These are phyloP conservation scores for Copidosoma floridanum DNA, from an alignment of 1,140 invertebrate genomes.

Conservation along the genomic window DNA sequence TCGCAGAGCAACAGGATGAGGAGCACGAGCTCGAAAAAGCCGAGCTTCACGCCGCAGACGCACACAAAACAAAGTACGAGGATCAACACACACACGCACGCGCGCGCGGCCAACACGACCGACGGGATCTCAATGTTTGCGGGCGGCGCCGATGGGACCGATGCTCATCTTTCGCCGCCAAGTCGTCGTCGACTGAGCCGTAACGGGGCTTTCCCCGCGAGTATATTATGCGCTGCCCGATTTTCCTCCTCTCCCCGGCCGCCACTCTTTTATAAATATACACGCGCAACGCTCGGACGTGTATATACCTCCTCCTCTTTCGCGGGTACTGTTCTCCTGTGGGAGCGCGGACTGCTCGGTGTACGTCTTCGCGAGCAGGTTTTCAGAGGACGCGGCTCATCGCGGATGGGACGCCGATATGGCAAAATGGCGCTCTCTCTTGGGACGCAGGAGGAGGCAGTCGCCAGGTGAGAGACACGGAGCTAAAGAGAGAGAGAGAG, in stretches of 20 bases:
- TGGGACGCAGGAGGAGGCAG: constrained; percentile 2
- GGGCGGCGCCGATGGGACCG: neutral
- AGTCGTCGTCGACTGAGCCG: constrained; percentile 19
- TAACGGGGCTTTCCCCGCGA: constrained; percentile 22
- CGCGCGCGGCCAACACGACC: no score
- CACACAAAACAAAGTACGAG: neutral
- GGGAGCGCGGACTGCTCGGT: no score
- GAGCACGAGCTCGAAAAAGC: no score
- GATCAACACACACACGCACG: neutral
- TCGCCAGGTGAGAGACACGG: constrained; percentile 24
- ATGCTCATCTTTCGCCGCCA: neutral
- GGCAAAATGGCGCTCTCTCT: constrained; percentile 15
- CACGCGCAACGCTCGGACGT: no score
- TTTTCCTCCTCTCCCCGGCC: neutral
- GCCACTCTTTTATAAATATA: no score
- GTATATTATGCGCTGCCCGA: neutral
- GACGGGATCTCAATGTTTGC: no score
- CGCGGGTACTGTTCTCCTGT: neutral
- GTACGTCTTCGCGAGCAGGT: no score
- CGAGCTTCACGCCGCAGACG: no score
- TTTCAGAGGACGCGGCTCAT: no score
- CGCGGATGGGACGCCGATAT: no score
- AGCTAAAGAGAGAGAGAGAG: constrained; percentile 17
- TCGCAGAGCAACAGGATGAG: no score
- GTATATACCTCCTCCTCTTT: neutral